Evolutionary conservation across 2,888 invertebrate species (phyloP), one percentile per base, ranked within the genome.

Genomic region (Drosophila limbata): DNA sequence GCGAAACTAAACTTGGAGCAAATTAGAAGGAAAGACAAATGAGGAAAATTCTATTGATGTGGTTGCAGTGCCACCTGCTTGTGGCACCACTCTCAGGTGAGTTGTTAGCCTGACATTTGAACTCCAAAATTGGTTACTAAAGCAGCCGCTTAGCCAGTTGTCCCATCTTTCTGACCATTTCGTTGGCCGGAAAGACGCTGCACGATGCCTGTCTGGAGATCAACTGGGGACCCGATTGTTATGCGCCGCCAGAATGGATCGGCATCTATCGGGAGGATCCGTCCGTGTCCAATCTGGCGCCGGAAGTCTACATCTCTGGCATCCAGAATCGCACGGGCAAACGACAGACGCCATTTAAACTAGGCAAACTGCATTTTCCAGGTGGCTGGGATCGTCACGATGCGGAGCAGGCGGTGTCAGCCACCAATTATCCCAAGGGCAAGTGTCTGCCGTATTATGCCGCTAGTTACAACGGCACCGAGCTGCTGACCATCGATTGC

Each of bases 371-470:
- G 0, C 88, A 92, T 63, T 91, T 95, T 60, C 95, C 95, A 0
- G 94, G 93, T 0, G 94, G 94, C 19, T 95, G 95, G 95, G 93
- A 84, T 93, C 94, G 83, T 17, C 62, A 66, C 3, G 90, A 92
- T 76, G 91, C 92, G 2, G 73, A 73, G 17, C 64, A 71, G 1
- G 13, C 35, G 1, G 11, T 10, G 19, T 50, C 70, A 1, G 83
- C 33, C 5, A 77, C 75, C 8, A 79, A 69, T 3, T 91, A 91
- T 66, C 82, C 90, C 3, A 94, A 93, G 15, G 93, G 93, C 13
- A 94, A 94, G 81, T 96, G 96, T 84, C 93, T 96, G 33, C 95
- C 95, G 84, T 96, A 95, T 59, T 96, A 96, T 94, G 94, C 95
- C 15, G 95, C 95, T 13, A 95, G 96, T n/a, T 94, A 94, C 47